phyloP scores from a whole-genome alignment of 1,140 invertebrate species.

The Drosophila nigrodunni region DNA sequence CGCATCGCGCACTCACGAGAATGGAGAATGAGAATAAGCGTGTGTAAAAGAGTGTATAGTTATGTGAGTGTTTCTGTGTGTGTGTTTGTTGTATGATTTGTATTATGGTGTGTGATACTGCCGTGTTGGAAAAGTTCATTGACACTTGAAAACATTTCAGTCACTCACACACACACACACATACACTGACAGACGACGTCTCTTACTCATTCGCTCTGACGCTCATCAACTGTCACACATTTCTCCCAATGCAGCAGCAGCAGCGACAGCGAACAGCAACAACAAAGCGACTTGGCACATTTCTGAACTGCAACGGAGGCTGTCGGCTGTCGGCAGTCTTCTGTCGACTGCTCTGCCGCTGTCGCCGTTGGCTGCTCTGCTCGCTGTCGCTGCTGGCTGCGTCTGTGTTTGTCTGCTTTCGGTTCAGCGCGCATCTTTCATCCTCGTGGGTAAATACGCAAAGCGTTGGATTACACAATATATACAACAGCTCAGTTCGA shows the following conservation, averaged over 20 bases:
- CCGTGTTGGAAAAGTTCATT: conserved; percentile 81
- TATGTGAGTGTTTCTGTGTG: conserved; percentile 34
- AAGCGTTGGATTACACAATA: conserved; percentile 81
- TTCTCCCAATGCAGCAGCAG: conserved; percentile 66
- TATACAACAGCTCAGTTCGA: conserved; percentile 29
- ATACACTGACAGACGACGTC: conserved; percentile 40
- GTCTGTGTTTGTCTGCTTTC: conserved; percentile 74
- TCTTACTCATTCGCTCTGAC: conserved; percentile 75
- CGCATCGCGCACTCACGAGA: conserved; percentile 60
- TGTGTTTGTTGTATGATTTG: conserved; percentile 53
- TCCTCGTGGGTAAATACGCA: conserved; percentile 82
- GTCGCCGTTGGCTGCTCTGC: conserved; percentile 17
- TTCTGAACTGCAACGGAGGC: conserved; percentile 53
- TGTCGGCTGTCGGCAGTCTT: conserved; percentile 28
- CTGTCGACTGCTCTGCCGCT: conserved; percentile 1
- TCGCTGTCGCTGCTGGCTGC: conserved; percentile 25
- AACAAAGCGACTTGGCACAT: conserved; percentile 73
- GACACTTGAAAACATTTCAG: conserved; percentile 83
- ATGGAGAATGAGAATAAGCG: conserved; percentile 52
- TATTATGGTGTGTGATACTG: conserved; percentile 72
- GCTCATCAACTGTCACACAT: conserved; percentile 83
- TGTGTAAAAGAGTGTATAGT: conserved; percentile 31
- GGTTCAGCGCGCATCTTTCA: conserved; percentile 80
- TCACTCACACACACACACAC: conserved; percentile 60
- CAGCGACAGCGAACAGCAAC: conserved; percentile 39